These are phyloP conservation scores for Porites australiensis DNA, from an alignment of 64 coral and sea anemone species.

Conservation along the genomic window DNA sequence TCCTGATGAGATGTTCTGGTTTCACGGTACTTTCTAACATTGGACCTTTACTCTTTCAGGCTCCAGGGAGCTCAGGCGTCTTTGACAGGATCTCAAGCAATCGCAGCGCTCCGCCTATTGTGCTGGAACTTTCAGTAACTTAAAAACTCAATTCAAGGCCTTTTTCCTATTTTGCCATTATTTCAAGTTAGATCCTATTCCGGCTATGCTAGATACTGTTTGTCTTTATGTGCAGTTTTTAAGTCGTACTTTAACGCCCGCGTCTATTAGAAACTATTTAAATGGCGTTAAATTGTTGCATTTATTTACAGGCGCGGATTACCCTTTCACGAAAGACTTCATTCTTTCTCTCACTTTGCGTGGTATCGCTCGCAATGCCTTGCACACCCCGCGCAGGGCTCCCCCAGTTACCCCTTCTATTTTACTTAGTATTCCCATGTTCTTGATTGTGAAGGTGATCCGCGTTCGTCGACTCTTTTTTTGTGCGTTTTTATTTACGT, in stretches of 20 bases:
- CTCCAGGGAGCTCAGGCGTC: not conserved
- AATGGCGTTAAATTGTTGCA: constrained; percentile 5
- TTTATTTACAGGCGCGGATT: constrained; percentile 4
- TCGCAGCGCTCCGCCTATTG: constrained; percentile 20
- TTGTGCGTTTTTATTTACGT: not conserved
- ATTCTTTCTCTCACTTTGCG: constrained; percentile 5
- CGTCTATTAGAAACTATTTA: constrained; percentile 8
- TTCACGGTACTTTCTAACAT: constrained; percentile 9
- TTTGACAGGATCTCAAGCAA: not conserved
- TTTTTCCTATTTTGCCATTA: constrained; percentile 16
- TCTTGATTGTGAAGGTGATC: not conserved
- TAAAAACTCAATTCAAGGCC: constrained; percentile 27
- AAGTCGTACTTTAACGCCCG: not conserved
- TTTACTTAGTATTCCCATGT: not conserved
- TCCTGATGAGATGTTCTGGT: not conserved
- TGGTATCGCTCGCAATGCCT: not conserved
- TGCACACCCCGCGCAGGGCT: not conserved
- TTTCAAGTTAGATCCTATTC: not conserved
- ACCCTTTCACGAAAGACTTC: not conserved
- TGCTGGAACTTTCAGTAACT: constrained; percentile 38
- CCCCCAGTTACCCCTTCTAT: no score
- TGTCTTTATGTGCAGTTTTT: constrained; percentile 9
- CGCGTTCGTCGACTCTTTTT: not conserved
- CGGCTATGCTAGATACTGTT: not conserved
- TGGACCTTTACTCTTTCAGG: not conserved